Evolutionary conservation across 1,140 invertebrate genomes (phyloP).

Genomic region (Drosophila nikananu): DNA sequence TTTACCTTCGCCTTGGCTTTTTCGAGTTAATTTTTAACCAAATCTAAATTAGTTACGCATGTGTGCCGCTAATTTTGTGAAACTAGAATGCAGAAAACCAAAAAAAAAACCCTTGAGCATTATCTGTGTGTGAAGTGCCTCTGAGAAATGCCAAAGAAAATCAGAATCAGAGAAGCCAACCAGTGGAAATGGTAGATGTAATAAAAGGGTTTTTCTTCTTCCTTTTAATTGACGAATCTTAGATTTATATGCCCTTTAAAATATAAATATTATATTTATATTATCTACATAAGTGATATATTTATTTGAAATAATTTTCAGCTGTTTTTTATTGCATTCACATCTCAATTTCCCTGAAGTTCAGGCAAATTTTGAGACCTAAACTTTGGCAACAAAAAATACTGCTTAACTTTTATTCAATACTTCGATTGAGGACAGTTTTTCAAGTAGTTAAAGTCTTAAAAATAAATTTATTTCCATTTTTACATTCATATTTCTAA

Average conservation of each 20-base stretch:
- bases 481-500: background rate
- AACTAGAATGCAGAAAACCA: slow-evolving; percentile 53
- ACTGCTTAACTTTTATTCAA: background rate
- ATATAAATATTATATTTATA: background rate
- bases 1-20: slow-evolving; percentile 8
- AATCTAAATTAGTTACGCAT: slow-evolving; percentile 52
- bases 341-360: too few relatives aligned
- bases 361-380: background rate
- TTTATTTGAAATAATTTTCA: background rate
- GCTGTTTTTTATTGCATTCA: background rate
- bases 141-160: background rate
- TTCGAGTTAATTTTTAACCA: slow-evolving; percentile 40
- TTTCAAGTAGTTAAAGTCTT: background rate
- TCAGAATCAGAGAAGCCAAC: background rate
- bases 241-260: background rate
- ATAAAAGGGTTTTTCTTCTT: background rate
- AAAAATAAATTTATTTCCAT: background rate
- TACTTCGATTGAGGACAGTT: background rate
- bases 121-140: slow-evolving; percentile 1
- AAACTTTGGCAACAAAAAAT: background rate
- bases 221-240: background rate
- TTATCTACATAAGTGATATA: background rate
- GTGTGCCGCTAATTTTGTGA: slow-evolving; percentile 42
- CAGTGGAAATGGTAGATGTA: background rate
- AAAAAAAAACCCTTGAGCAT: slow-evolving; percentile 31